Conservation (phyloP, 2,888 invertebrate species). For the Anaspis maculata region DNA sequence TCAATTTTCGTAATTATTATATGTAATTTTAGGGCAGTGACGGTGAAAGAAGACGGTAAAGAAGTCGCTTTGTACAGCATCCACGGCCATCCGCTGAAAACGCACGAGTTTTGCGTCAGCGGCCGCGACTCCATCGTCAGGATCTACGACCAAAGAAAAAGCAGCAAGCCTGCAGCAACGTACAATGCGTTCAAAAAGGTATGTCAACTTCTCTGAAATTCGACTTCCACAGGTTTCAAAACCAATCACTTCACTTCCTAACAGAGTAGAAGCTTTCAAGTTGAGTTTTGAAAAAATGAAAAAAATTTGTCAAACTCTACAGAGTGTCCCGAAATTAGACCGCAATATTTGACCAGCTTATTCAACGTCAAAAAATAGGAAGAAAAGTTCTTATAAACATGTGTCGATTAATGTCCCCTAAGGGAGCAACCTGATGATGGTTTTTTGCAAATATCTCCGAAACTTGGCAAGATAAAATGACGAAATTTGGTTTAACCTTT, state of each 20-base stretch:
- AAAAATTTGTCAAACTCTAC: too few species aligned
- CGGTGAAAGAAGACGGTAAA: constrained; percentile 48
- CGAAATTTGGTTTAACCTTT: too few species aligned
- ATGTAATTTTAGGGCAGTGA: constrained; percentile 44
- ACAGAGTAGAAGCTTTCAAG: too few species aligned
- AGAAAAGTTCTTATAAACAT: too few species aligned
- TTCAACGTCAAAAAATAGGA: too few species aligned
- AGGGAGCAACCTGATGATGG: too few species aligned
- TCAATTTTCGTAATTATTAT: not conserved
- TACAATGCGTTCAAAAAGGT: constrained; percentile 32
- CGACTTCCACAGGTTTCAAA: not conserved
- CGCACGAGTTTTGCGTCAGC: constrained; percentile 72
- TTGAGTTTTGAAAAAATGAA: not conserved
- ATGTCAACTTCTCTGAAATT: constrained; percentile 10
- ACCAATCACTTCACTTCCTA: too few species aligned
- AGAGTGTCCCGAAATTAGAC: too few species aligned
- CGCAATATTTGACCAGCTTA: too few species aligned
- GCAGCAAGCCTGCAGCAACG: constrained; percentile 22
- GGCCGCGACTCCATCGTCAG: constrained; percentile 74
- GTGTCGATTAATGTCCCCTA: too few species aligned
- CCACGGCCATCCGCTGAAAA: constrained; percentile 70
- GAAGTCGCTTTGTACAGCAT: constrained; percentile 82
- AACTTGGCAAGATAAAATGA: too few species aligned
- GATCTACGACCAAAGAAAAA: constrained; percentile 63
- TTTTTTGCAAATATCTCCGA: too few species aligned